Percentiles rank a stretch among this genome's conserved stretches.
These are phyloP conservation scores for Smittia sp. DNA, from an alignment of 2,888 invertebrate genomes.

Conservation along the genomic window DNA sequence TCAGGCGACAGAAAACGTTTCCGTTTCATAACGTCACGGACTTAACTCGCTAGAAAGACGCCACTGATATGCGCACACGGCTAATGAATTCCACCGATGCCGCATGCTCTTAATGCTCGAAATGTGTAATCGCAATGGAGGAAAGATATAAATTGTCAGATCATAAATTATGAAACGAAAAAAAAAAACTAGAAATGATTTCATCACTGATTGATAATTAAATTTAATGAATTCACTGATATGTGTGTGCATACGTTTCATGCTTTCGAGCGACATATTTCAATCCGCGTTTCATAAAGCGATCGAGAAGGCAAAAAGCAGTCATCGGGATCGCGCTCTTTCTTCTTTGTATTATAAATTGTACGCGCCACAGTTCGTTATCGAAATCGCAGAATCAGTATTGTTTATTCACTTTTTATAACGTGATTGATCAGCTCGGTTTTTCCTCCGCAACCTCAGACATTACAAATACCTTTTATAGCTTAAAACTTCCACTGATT, in stretches of 20 bases:
- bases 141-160: constrained; percentile 30
- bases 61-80: neutral
- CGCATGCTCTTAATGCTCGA: neutral
- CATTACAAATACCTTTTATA: constrained; percentile 39
- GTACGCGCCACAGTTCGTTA: constrained; percentile 31
- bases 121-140: neutral
- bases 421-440: constrained; percentile 33
- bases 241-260: constrained; percentile 33
- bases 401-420: constrained; percentile 40
- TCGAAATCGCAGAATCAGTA: constrained; percentile 37
- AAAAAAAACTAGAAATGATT: constrained; percentile 26
- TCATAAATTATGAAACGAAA: constrained; percentile 34
- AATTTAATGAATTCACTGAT: constrained; percentile 41
- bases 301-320: neutral
- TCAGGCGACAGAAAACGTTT: too few relatives aligned
- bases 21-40: too few relatives aligned
- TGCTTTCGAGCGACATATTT: constrained; percentile 33
- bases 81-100: neutral
- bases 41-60: too few relatives aligned
- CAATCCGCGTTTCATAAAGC: constrained; percentile 18
- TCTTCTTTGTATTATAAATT: constrained; percentile 1
- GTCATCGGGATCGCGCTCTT: neutral
- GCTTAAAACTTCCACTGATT: constrained; percentile 32
- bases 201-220: constrained; percentile 40
- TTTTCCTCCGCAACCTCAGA: neutral